Evolutionary conservation across 1,140 invertebrate genomes (phyloP).

Genomic region (Mamestra configurata): DNA sequence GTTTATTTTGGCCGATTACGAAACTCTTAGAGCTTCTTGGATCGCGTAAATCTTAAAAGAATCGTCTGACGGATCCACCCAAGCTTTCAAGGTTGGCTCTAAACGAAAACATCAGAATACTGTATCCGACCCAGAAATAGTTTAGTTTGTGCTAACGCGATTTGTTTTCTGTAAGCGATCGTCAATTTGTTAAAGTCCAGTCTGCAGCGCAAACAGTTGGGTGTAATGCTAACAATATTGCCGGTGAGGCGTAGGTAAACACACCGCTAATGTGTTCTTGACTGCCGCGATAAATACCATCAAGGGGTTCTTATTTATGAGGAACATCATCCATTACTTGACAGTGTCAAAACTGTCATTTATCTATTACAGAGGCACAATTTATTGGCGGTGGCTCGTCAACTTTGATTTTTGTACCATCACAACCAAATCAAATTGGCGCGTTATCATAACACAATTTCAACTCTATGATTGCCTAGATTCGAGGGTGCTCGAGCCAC

Average conservation of each 20-base stretch:
- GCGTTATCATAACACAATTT: background rate
- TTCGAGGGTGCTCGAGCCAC: background rate
- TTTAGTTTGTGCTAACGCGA: constrained; percentile 53
- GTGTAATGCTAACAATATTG: constrained; percentile 62
- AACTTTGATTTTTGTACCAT: background rate
- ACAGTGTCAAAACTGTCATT: constrained; percentile 37
- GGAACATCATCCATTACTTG: constrained; percentile 21
- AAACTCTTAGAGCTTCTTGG: constrained; percentile 76
- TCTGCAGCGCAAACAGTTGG: constrained; percentile 61
- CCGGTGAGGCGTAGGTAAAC: constrained; percentile 56
- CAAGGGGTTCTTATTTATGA: constrained; percentile 30
- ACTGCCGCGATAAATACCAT: constrained; percentile 23
- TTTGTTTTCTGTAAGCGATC: constrained; percentile 66
- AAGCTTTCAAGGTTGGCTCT: constrained; percentile 75
- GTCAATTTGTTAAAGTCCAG: constrained; percentile 63
- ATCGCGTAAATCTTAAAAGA: constrained; percentile 80
- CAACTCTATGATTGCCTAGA: background rate
- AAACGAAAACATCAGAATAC: constrained; percentile 72
- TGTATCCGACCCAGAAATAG: constrained; percentile 82
- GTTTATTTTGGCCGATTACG: constrained; percentile 86
- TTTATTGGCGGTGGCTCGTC: constrained; percentile 2
- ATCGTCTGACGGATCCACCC: constrained; percentile 72
- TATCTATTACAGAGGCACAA: constrained; percentile 5
- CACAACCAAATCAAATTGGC: constrained; percentile 16
- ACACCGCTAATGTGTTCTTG: constrained; percentile 53